Conservation (phyloP, 2,113 vertebrate genomes). For the Mirza zaza region DNA sequence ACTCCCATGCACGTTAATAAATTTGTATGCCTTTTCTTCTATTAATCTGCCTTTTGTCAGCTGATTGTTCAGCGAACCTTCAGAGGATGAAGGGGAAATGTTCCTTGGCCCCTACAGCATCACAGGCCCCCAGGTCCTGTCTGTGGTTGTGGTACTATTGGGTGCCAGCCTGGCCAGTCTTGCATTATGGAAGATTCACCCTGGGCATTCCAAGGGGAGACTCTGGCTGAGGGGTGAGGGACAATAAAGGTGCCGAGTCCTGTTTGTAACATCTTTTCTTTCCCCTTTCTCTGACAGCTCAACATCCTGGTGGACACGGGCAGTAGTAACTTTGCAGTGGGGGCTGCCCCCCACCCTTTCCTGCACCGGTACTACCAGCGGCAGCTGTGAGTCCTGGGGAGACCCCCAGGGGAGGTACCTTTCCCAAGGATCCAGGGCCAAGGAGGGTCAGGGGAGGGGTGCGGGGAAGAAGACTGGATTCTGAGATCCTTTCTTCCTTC, state of each 20-base stretch:
- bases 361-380: slow-evolving; percentile 95
- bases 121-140: background rate
- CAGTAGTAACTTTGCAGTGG: slow-evolving; percentile 99
- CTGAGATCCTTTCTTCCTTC: background rate
- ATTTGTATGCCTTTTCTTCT: background rate
- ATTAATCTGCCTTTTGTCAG: background rate
- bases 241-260: background rate
- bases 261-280: background rate
- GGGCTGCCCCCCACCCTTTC: slow-evolving; percentile 94
- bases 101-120: background rate
- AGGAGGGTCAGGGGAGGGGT: background rate
- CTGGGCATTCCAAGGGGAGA: background rate
- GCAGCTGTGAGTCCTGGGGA: slow-evolving; percentile 90
- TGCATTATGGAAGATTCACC: background rate
- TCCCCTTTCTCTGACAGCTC: slow-evolving; percentile 84
- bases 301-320: slow-evolving; percentile 99
- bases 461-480: background rate
- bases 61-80: background rate
- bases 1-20: background rate
- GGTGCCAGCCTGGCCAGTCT: background rate
- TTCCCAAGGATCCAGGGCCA: background rate
- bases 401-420: too few species aligned
- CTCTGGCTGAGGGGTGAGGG: background rate
- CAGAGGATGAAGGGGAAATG: background rate
- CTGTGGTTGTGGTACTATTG: background rate